Evolutionary conservation across 2,113 vertebrate genomes (phyloP).

Genomic region (cat (Felis catus)): DNA sequence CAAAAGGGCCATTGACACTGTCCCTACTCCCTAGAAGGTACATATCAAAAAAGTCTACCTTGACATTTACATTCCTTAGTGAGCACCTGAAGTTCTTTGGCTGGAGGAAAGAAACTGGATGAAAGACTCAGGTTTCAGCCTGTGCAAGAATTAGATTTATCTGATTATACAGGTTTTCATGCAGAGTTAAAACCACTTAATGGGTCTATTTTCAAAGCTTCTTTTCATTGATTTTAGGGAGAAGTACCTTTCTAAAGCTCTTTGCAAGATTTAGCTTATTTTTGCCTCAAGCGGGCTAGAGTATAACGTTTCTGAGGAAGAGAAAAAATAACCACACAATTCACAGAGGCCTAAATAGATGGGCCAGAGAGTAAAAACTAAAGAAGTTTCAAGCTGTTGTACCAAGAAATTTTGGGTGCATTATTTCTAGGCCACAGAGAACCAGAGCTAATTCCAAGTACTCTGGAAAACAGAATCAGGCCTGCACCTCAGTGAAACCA

Average conservation of each 20-base stretch:
- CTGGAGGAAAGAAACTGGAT: conserved; percentile 6
- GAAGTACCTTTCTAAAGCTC: conserved; percentile 41
- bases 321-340: background rate
- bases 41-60: background rate
- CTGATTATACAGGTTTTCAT: conserved; percentile 58
- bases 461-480: background rate
- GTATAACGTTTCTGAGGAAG: conserved; percentile 50
- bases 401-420: background rate
- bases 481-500: background rate
- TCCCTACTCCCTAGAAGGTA: background rate
- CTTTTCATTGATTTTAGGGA: conserved; percentile 64
- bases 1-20: background rate
- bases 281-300: conserved; percentile 31
- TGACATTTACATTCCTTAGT: conserved; percentile 39
- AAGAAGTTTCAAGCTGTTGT: background rate
- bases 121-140: conserved; percentile 17
- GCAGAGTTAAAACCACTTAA: conserved; percentile 72
- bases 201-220: conserved; percentile 66
- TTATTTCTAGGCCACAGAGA: conserved; percentile 26
- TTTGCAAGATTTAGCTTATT: conserved; percentile 62
- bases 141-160: conserved; percentile 62
- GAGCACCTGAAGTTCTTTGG: conserved; percentile 1
- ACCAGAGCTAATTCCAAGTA: background rate
- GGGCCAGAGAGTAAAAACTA: background rate
- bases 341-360: conserved; percentile 26